phyloP scores from a whole-genome alignment of 2,888 invertebrate species.

The Cabera pusaria region DNA sequence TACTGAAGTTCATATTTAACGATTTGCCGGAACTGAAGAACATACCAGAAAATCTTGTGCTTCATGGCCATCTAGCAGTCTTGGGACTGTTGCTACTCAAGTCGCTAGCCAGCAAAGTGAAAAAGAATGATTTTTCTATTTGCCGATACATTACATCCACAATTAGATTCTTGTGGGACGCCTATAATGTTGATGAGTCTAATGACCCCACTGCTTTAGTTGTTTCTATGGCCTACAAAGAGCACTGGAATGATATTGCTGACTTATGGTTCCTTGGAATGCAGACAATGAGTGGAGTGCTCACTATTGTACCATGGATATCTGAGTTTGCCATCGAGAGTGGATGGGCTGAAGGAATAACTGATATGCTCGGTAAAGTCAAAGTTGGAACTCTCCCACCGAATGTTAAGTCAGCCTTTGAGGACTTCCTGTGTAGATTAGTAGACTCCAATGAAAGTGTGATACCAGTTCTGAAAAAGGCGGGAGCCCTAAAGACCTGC shows the following conservation, averaged over 20 bases:
- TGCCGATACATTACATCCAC: slow-evolving; percentile 95
- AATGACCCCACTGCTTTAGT: slow-evolving; percentile 92
- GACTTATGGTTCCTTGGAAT: slow-evolving; percentile 97
- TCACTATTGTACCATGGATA: slow-evolving; percentile 93
- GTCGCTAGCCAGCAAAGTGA: slow-evolving; percentile 91
- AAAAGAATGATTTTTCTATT: slow-evolving; percentile 94
- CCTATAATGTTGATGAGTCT: slow-evolving; percentile 94
- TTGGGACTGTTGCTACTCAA: slow-evolving; percentile 92
- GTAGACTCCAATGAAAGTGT: slow-evolving; percentile 91
- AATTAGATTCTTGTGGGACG: slow-evolving; percentile 96
- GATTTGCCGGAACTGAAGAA: slow-evolving; percentile 93
- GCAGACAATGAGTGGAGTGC: slow-evolving; percentile 94
- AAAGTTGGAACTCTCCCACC: slow-evolving; percentile 91
- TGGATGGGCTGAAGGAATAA: slow-evolving; percentile 96
- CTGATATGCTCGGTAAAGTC: slow-evolving; percentile 91
- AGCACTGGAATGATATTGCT: slow-evolving; percentile 94
- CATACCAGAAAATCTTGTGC: slow-evolving; percentile 91
- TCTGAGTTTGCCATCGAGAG: slow-evolving; percentile 96
- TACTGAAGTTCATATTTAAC: slow-evolving; percentile 93
- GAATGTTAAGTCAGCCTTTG: slow-evolving; percentile 94
- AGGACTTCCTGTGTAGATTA: slow-evolving; percentile 93
- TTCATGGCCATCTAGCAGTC: slow-evolving; percentile 93
- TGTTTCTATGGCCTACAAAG: slow-evolving; percentile 93
- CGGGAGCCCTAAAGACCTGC: slow-evolving; percentile 92
- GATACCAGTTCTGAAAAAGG: slow-evolving; percentile 89